Base-by-base conservation (phyloP, 2,888 invertebrate species). In the Harpalus rufipes region DNA sequence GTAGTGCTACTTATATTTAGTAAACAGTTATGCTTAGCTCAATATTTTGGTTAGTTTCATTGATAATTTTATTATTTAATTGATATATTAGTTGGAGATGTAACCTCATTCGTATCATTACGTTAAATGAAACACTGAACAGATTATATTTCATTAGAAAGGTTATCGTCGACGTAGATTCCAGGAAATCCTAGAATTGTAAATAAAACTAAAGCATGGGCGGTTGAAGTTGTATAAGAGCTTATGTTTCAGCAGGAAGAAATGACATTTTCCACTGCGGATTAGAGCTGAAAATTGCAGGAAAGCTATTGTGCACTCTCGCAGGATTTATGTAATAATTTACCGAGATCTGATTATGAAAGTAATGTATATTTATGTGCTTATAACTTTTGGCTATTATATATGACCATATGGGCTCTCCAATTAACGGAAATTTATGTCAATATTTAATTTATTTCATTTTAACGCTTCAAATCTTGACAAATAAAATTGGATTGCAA, bases 231-330 rank as follows among this genome's bases (percentile, higher is more conserved):
- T 59, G 18, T 59, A 7, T 14, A 59, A 14, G 18, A 59, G 59
- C 59, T 16, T 59, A 59, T 59, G 18, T 59, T 59, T 59, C 59
- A 59, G 59, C 59, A 16, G 59, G 59, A 51, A 51, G 44, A 51
- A 6, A 51, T 65, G 12, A 32, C 65, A 65, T 65, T 65, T 65
- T n/a, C 39, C 65, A 32, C 65, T 65, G 32, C 12, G 32, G 12
- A 65, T 65, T 65, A 32, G 3, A 65, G 65, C n/a, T 65, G 65
- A 65, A 65, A 65, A 32, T 65, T 65, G 21, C 65, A n/a, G 32
- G 10, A 51, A 51, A 10, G 44, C 44, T 51, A 51, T 51, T 51
- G 44, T 51, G 44, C 44, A 51, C 10, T 32, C 65, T 65, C 65
- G 18, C 25, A 32, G 39, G 39, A 25, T 32, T 65, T 12, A 1